Base-by-base conservation (phyloP, 2,113 vertebrate genomes). In the Prochilodus magdalenae region DNA sequence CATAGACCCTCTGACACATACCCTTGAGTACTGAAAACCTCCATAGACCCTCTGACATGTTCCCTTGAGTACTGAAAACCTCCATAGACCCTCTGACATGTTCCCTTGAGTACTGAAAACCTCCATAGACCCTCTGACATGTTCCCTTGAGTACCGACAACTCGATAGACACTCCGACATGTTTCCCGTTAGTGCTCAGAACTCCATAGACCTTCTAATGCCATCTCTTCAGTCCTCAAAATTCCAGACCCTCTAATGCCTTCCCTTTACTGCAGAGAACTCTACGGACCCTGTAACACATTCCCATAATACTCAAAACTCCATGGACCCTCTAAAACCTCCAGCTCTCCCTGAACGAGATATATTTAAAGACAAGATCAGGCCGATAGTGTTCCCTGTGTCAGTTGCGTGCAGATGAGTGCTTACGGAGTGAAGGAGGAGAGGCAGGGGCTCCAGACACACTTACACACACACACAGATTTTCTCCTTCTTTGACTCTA, bases 361-460 rank as follows among this genome's bases (percentile, higher is more conserved):
- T 80, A 83, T 80, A 60, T 86, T 76, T 73, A 76, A 71, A 70
- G 44, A 36, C 63, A 67, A 36, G 69, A 53, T 36, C 60, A 75
- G 81, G 66, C 66, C 77, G 44, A 44, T 44, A 44, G 40, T 44
- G 40, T 44, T 44, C 40, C 1, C 75, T 66, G 81, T 73, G 14
- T 83, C 47, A 53, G 77, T 12, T 67, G n/a, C 24, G 51, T 70
- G 47, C 51, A 59, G 77, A 79, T 79, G 53, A 79, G 51, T 62
- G 55, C 78, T 80, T 80, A 10, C 62, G 53, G 33, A 47, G 11
- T 80, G 69, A 36, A 78, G 63, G 63, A 78, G 63, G 6, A 73
- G 20, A 80, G 30, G 78, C 67, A 5, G 49, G 57, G 63, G 47
- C 75, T 67, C 47, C 63, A 65, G 18, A 53, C n/a, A 73, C 65